Percentiles rank a stretch among this genome's conserved stretches.
Evolutionary conservation across 2,113 vertebrate species (phyloP).

Genomic region (Cyprinodon variegatus): DNA sequence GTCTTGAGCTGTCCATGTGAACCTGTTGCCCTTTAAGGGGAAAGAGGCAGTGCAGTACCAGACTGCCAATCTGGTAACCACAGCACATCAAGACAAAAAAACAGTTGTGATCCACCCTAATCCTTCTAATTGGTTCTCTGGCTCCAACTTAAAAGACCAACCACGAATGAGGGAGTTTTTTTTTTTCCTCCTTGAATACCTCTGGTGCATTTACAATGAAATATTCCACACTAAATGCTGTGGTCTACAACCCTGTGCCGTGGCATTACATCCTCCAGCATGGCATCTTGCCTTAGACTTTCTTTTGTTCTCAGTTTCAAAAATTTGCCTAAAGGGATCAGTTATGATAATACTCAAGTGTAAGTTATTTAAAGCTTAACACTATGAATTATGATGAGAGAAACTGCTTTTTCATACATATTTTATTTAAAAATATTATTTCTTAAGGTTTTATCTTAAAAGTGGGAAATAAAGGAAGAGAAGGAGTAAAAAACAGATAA

Average conservation of each 20-base stretch:
- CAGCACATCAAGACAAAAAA: slow-evolving; percentile 65
- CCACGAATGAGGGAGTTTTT: slow-evolving; percentile 49
- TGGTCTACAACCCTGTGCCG: slow-evolving; percentile 42
- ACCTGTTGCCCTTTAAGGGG: slow-evolving; percentile 55
- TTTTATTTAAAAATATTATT: no score
- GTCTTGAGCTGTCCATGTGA: slow-evolving; percentile 53
- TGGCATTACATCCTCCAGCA: slow-evolving; percentile 33
- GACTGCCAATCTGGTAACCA: slow-evolving; percentile 61
- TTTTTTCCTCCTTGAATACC: slow-evolving; percentile 32
- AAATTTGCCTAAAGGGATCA: slow-evolving; percentile 31
- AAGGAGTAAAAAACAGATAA: not conserved
- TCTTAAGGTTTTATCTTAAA: no score
- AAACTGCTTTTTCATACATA: no score
- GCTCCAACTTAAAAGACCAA: slow-evolving; percentile 59
- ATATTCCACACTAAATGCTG: slow-evolving; percentile 41
- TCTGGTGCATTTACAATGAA: slow-evolving; percentile 48
- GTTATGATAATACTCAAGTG: slow-evolving; percentile 39
- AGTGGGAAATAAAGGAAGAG: not conserved
- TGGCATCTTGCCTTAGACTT: slow-evolving; percentile 21
- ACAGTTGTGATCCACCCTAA: slow-evolving; percentile 60
- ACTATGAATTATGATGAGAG: not conserved
- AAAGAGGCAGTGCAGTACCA: slow-evolving; percentile 35
- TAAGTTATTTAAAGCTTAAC: not conserved
- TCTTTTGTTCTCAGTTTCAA: slow-evolving; percentile 44
- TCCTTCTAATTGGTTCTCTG: slow-evolving; percentile 58